phyloP scores from a whole-genome alignment of 1,140 invertebrate species.

The Heliconius himera region DNA sequence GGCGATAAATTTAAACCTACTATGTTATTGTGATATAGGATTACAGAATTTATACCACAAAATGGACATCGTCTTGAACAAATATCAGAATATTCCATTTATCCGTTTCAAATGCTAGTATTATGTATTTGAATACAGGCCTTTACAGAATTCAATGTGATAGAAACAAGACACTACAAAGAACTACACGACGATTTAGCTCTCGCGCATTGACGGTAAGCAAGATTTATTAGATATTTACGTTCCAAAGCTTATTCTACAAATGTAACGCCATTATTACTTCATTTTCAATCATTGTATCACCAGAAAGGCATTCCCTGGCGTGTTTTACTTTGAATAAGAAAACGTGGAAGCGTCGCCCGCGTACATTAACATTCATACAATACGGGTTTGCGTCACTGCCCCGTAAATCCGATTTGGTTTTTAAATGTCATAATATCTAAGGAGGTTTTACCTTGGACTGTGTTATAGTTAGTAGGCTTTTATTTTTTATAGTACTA shows the following conservation, averaged over 20 bases:
- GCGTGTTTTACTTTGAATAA: slow-evolving; percentile 24
- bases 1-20: neutral
- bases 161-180: slow-evolving; percentile 12
- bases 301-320: slow-evolving; percentile 22
- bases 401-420: slow-evolving; percentile 25
- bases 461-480: neutral
- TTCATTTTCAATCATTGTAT: slow-evolving; percentile 36
- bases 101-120: neutral
- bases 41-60: neutral
- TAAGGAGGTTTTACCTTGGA: neutral
- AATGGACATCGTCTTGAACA: neutral
- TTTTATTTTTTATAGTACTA: neutral
- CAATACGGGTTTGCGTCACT: slow-evolving; percentile 32
- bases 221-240: slow-evolving; percentile 34
- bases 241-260: slow-evolving; percentile 23
- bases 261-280: slow-evolving; percentile 39
- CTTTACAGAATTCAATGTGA: neutral
- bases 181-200: slow-evolving; percentile 13
- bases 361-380: slow-evolving; percentile 25
- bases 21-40: neutral
- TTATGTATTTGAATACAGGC: neutral
- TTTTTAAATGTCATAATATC: slow-evolving; percentile 24
- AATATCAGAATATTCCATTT: neutral
- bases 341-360: slow-evolving; percentile 21
- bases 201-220: slow-evolving; percentile 26